These are phyloP conservation scores for Baronia brevicornis DNA, from an alignment of 2,888 invertebrate species.

Conservation along the genomic window DNA sequence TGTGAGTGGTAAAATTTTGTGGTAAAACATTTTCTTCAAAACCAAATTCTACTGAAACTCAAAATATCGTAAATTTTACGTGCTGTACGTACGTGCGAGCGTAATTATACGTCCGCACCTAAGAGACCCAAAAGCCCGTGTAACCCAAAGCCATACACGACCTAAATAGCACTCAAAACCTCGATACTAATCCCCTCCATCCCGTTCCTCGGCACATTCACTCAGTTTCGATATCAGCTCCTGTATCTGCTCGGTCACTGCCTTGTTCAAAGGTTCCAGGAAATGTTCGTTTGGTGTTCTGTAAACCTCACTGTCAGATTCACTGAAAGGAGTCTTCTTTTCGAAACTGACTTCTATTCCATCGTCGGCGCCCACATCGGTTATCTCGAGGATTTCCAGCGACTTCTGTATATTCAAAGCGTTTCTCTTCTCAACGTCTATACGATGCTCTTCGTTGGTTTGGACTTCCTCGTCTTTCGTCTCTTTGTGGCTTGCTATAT, in stretches of 20 bases:
- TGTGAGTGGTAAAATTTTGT: too few species aligned
- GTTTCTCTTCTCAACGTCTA: conserved; percentile 29
- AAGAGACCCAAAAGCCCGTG: not conserved
- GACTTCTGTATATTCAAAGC: conserved; percentile 42
- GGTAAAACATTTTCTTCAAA: too few species aligned
- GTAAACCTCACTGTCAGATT: conserved; percentile 50
- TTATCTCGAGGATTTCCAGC: conserved; percentile 49
- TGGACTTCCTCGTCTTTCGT: conserved; percentile 44
- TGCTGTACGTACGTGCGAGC: too few species aligned
- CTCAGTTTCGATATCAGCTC: conserved; percentile 55
- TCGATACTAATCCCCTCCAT: conserved; percentile 31
- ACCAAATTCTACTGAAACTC: too few species aligned
- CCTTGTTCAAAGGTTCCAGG: conserved; percentile 51
- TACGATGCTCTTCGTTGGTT: too few species aligned
- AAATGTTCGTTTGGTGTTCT: conserved; percentile 55
- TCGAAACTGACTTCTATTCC: conserved; percentile 53
- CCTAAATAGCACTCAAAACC: conserved; percentile 25
- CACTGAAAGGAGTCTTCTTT: conserved; percentile 39
- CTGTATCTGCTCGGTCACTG: conserved; percentile 58
- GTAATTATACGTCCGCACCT: too few species aligned
- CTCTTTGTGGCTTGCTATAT: conserved; percentile 26
- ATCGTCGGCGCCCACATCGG: conserved; percentile 31
- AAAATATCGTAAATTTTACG: too few species aligned
- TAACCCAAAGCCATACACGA: conserved; percentile 1
- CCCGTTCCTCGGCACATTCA: conserved; percentile 38